phyloP scores from a whole-genome alignment of 2,888 invertebrate genomes.

The Neoaliturus tenellus region DNA sequence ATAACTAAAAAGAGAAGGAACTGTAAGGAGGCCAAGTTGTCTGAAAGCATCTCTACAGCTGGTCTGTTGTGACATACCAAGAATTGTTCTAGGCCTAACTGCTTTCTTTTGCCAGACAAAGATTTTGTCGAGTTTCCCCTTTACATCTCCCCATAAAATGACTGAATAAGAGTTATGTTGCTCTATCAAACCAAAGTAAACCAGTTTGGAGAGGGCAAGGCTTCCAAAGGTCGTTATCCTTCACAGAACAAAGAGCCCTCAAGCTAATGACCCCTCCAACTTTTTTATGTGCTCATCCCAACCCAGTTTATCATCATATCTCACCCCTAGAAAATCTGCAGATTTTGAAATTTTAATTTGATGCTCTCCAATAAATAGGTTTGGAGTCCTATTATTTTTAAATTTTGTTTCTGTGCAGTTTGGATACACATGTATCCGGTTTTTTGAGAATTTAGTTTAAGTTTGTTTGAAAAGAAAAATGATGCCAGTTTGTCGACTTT shows the following conservation, averaged over 20 bases:
- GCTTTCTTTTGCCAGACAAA: neutral
- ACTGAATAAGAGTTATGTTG: neutral
- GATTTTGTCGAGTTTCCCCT: neutral
- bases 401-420: no score
- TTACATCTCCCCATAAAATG: neutral
- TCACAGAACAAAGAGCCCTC: neutral
- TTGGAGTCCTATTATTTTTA: no score
- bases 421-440: no score
- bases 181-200: neutral
- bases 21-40: neutral
- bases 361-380: no score
- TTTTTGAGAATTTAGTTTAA: no score
- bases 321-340: no score
- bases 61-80: neutral
- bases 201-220: neutral
- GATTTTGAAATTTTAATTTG: no score
- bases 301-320: neutral
- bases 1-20: neutral
- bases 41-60: neutral
- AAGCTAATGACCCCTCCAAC: neutral
- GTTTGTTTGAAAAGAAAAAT: no score
- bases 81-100: neutral
- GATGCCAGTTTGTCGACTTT: no score
- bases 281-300: neutral
- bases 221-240: neutral